Conservation (phyloP, 1,140 invertebrate genomes). For the Papilio helenus region DNA sequence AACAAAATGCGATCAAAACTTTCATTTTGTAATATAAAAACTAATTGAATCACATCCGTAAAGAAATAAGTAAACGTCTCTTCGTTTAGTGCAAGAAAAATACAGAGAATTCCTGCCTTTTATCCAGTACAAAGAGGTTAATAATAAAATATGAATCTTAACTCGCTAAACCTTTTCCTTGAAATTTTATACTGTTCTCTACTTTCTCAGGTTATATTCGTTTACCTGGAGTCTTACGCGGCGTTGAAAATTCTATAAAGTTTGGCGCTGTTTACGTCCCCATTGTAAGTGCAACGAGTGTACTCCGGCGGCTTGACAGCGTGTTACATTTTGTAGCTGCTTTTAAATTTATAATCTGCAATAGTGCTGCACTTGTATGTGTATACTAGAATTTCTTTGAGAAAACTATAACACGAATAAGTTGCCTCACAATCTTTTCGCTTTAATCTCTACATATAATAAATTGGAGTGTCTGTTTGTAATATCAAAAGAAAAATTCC, state of each 20-base stretch:
- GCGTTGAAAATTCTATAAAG: constrained; percentile 40
- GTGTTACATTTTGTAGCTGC: constrained; percentile 37
- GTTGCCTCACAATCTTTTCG: background rate
- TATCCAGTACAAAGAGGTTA: background rate
- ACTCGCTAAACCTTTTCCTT: constrained; percentile 26
- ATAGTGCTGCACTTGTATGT: constrained; percentile 16
- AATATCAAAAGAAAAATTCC: no score
- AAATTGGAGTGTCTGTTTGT: no score
- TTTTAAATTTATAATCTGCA: constrained; percentile 35
- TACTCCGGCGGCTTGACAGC: constrained; percentile 30
- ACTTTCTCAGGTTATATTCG: constrained; percentile 32
- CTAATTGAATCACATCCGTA: no score
- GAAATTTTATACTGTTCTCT: constrained; percentile 36
- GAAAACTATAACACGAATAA: background rate
- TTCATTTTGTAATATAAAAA: no score
- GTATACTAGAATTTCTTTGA: background rate
- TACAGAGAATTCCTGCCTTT: background rate
- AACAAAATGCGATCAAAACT: no score
- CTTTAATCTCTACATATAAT: background rate
- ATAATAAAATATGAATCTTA: constrained; percentile 32
- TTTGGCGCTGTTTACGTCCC: constrained; percentile 32
- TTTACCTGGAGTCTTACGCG: constrained; percentile 30
- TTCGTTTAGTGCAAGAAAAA: background rate
- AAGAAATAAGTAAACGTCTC: background rate
- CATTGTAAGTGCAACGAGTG: constrained; percentile 36